Evolutionary conservation across 37 sponge, comb jelly and placozoan genomes (phyloP).

Genomic region (Diacarnus erythraeanus): DNA sequence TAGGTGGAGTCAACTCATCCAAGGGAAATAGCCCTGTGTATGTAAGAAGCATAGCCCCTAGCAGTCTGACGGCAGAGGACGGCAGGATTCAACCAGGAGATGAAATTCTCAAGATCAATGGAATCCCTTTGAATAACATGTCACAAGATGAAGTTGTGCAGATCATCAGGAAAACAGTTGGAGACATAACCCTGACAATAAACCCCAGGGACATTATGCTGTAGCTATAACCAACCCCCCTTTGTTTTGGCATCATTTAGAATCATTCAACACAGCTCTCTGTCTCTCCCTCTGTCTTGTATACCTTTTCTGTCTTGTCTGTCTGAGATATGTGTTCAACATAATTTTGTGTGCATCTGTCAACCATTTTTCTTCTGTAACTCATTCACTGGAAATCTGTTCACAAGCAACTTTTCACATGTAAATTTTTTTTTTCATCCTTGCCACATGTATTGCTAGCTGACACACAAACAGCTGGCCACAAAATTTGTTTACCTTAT

Average conservation of each 20-base stretch:
- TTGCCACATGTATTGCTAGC: no score
- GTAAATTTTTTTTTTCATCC: no score
- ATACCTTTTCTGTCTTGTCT: no score
- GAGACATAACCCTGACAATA: slow-evolving; percentile 53
- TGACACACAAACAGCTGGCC: no score
- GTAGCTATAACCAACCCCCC: not conserved
- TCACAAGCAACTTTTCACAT: no score
- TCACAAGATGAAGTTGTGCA: slow-evolving; percentile 67
- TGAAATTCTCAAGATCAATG: slow-evolving; percentile 58
- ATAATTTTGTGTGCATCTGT: no score
- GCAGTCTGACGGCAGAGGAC: slow-evolving; percentile 70
- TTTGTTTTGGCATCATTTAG: not conserved
- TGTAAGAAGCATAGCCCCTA: slow-evolving; percentile 77
- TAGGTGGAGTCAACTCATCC: slow-evolving; percentile 84
- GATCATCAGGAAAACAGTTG: slow-evolving; percentile 54
- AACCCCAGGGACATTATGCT: slow-evolving; percentile 19
- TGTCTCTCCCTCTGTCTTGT: not conserved
- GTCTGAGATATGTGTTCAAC: no score
- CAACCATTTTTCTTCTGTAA: no score
- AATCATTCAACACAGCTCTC: not conserved
- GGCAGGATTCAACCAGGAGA: slow-evolving; percentile 81
- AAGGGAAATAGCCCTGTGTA: slow-evolving; percentile 86
- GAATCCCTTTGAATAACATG: slow-evolving; percentile 37
- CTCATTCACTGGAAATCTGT: no score
- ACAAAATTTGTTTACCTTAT: no score